phyloP scores from a whole-genome alignment of 64 coral and sea anemone genomes.

The Pachyseris speciosa region DNA sequence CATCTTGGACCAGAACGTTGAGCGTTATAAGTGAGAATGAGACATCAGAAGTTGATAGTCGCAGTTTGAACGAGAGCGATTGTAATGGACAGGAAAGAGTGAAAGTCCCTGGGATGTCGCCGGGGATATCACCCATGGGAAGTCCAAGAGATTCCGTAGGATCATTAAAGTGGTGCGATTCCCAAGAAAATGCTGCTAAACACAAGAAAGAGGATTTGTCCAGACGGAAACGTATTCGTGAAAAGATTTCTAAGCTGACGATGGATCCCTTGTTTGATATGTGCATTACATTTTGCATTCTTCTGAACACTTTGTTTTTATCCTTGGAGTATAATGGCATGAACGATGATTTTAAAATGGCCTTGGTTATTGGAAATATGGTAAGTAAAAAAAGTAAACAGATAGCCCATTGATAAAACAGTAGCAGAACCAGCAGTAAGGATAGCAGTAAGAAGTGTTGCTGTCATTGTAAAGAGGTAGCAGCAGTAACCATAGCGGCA shows the following conservation, averaged over 20 bases:
- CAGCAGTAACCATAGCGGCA: no score
- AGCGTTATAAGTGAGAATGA: slow-evolving; percentile 72
- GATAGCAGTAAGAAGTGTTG: no score
- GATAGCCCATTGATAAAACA: neutral
- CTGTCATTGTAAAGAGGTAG: no score
- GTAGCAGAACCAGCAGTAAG: neutral
- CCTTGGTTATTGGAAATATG: slow-evolving; percentile 83
- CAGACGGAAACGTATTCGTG: slow-evolving; percentile 14
- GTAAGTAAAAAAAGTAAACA: slow-evolving; percentile 83
- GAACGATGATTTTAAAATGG: slow-evolving; percentile 56
- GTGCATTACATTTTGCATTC: slow-evolving; percentile 78
- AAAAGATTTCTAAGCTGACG: slow-evolving; percentile 44
- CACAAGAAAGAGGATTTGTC: slow-evolving; percentile 17
- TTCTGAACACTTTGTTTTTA: slow-evolving; percentile 85
- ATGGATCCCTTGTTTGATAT: slow-evolving; percentile 79
- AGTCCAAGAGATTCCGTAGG: neutral
- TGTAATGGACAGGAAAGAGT: slow-evolving; percentile 22
- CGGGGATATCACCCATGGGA: slow-evolving; percentile 5
- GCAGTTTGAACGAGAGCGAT: slow-evolving; percentile 22
- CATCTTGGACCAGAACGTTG: slow-evolving; percentile 25
- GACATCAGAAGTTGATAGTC: slow-evolving; percentile 30
- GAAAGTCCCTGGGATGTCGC: neutral
- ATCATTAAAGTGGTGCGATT: neutral
- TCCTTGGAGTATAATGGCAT: slow-evolving; percentile 91
- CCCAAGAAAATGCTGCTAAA: neutral